Evolutionary conservation across 2,888 invertebrate species (phyloP).

Genomic region (Lordiphosa andalusiaca): DNA sequence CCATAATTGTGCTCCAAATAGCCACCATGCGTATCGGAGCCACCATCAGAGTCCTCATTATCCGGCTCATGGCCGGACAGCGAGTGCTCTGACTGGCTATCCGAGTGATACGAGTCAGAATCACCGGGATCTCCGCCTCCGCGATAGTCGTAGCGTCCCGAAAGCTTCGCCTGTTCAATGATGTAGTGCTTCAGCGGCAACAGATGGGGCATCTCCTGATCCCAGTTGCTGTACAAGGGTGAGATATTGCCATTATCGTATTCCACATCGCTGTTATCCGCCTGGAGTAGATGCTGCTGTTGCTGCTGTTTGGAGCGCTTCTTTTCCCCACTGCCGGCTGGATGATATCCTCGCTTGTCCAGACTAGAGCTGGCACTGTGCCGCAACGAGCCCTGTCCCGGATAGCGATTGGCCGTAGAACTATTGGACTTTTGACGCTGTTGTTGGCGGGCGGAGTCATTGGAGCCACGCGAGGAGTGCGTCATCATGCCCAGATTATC

Average conservation of each 20-base stretch:
- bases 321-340: slow-evolving; percentile 53
- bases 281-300: slow-evolving; percentile 57
- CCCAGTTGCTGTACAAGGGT: slow-evolving; percentile 88
- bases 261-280: slow-evolving; percentile 81
- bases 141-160: slow-evolving; percentile 86
- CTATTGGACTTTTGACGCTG: slow-evolving; percentile 57
- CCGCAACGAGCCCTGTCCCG: slow-evolving; percentile 58
- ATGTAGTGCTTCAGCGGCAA: slow-evolving; percentile 93
- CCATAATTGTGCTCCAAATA: slow-evolving; percentile 84
- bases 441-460: slow-evolving; percentile 60
- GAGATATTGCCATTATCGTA: slow-evolving; percentile 84
- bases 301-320: slow-evolving; percentile 63
- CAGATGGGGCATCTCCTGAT: slow-evolving; percentile 86
- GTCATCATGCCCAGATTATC: slow-evolving; percentile 76
- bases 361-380: slow-evolving; percentile 73
- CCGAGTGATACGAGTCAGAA: slow-evolving; percentile 89
- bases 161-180: slow-evolving; percentile 88
- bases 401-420: slow-evolving; percentile 60
- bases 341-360: slow-evolving; percentile 69
- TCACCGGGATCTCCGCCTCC: slow-evolving; percentile 83
- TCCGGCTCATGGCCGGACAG: slow-evolving; percentile 88
- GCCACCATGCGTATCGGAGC: slow-evolving; percentile 83
- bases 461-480: slow-evolving; percentile 76
- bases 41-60: slow-evolving; percentile 88
- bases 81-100: slow-evolving; percentile 85